Base-by-base conservation (phyloP, 2,888 invertebrate species). In the Drosophila picticornis region DNA sequence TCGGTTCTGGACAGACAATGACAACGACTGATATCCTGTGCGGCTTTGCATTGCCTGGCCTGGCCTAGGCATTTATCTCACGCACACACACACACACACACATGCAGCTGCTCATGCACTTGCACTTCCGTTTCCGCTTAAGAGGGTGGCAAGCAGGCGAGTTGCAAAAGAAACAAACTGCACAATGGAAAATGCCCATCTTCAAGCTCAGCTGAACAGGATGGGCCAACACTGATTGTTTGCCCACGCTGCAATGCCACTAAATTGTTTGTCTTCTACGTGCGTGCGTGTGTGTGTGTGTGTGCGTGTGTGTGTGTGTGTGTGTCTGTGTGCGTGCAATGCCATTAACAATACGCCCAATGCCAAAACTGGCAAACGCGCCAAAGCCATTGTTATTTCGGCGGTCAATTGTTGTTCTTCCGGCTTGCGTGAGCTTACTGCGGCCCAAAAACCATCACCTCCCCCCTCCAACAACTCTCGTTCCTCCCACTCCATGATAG, bases 351-450 rank as follows among this genome's bases (percentile, higher is more conserved):
- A 90, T 88, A 90, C 91, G 90, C 75, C 88, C 91, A 87, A 84
- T 90, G 90, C 90, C 90, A 86, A 88, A 90, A 90, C 90, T 71
- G 90, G 77, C 75, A 89, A 87, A 81, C 90, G 88, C 86, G 82
- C 74, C 88, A 90, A 90, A 90, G 88, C 91, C 85, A 87, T 86
- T 86, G 85, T 86, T 86, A 86, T 86, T 86, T 86, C 90, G 85
- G 89, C 73, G 85, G 87, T 90, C 90, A 90, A 90, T 90, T 86
- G 85, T 86, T 90, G 85, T 86, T 86, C 85, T 86, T 86, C 85
- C 85, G 85, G 85, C 84, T 86, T 86, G 91, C 88, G 90, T 90
- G 85, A 84, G 85, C 89, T 85, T 85, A 85, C 78, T 80, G 87
- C 69, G 67, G 65, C 69, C 32, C 46, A 27, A 16, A 60, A 27